Conservation (phyloP, 2,113 vertebrate genomes). For the Gasterosteus nipponicus region DNA sequence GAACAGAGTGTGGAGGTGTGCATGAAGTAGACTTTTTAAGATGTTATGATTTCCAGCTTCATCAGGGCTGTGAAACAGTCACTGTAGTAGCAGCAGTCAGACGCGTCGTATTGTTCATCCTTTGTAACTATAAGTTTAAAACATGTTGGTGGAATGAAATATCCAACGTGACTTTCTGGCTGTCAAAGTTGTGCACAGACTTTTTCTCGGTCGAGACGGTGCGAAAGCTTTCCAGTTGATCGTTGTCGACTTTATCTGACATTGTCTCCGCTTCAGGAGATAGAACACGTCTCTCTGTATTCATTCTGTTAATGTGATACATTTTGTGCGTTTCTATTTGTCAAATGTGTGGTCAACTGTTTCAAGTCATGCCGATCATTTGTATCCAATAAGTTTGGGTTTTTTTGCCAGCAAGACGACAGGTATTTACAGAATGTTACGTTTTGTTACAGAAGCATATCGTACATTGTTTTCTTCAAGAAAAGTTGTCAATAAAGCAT, state of each 20-base stretch:
- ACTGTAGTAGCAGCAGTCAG: slow-evolving; percentile 4
- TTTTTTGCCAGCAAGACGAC: slow-evolving; percentile 55
- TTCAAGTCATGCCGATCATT: slow-evolving; percentile 42
- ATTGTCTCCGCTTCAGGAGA: slow-evolving; percentile 19
- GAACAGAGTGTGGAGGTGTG: not conserved
- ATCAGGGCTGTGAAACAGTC: slow-evolving; percentile 10
- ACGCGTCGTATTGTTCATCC: slow-evolving; percentile 13
- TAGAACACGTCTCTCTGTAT: slow-evolving; percentile 23
- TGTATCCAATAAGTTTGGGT: slow-evolving; percentile 62
- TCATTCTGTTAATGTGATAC: slow-evolving; percentile 30
- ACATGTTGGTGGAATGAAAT: slow-evolving; percentile 18
- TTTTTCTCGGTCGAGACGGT: not conserved
- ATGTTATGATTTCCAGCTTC: slow-evolving; percentile 17
- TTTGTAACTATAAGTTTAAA: slow-evolving; percentile 10
- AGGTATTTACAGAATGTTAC: slow-evolving; percentile 41
- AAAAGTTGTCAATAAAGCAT: slow-evolving; percentile 74
- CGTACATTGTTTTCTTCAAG: slow-evolving; percentile 50
- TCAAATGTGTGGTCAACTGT: slow-evolving; percentile 40
- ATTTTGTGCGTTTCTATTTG: slow-evolving; percentile 47
- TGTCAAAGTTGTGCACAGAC: slow-evolving; percentile 6
- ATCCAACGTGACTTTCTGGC: slow-evolving; percentile 17
- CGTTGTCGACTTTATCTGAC: slow-evolving; percentile 1
- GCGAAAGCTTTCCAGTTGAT: slow-evolving; percentile 8
- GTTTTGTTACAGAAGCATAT: slow-evolving; percentile 43
- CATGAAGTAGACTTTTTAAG: slow-evolving; percentile 3